Conservation (phyloP, 2,888 invertebrate species). For the Perithous albicinctus region DNA sequence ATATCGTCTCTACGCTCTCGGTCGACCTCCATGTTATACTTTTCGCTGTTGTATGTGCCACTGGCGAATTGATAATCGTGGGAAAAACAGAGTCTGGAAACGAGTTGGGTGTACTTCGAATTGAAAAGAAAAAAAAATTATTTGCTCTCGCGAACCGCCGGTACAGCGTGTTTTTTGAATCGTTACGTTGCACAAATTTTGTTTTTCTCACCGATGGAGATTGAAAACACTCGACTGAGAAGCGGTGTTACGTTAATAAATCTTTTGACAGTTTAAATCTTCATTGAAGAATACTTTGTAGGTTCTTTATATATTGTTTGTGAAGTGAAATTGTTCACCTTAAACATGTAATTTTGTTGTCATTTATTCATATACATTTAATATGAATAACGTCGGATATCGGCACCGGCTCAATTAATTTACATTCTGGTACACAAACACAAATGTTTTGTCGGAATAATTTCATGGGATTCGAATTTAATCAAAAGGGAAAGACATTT, state of each 20-base stretch:
- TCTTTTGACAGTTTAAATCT: background rate
- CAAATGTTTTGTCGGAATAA: too few relatives aligned
- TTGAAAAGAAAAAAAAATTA: constrained; percentile 1
- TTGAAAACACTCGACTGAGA: background rate
- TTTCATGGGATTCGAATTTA: too few relatives aligned
- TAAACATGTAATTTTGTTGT: too few relatives aligned
- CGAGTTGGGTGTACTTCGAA: background rate
- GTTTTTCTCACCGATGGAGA: constrained; percentile 18
- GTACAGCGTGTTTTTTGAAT: constrained; percentile 40
- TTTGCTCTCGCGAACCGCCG: background rate
- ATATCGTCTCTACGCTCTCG: constrained; percentile 3
- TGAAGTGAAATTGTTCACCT: too few relatives aligned
- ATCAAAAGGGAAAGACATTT: too few relatives aligned
- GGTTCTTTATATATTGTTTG: background rate
- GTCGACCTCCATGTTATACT: constrained; percentile 26
- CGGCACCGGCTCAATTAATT: too few relatives aligned
- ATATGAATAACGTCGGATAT: too few relatives aligned
- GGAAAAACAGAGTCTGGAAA: constrained; percentile 12
- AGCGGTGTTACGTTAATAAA: background rate
- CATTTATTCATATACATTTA: too few relatives aligned
- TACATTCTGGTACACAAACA: too few relatives aligned
- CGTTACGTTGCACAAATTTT: constrained; percentile 44
- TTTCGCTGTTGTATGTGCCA: constrained; percentile 51
- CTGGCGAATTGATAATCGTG: constrained; percentile 54
- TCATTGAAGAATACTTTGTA: background rate